A percentile compares a stretch with the other conserved stretches of the same genome.
Evolutionary conservation across 2,888 invertebrate genomes (phyloP).

Genomic region (Calameuta idolon): DNA sequence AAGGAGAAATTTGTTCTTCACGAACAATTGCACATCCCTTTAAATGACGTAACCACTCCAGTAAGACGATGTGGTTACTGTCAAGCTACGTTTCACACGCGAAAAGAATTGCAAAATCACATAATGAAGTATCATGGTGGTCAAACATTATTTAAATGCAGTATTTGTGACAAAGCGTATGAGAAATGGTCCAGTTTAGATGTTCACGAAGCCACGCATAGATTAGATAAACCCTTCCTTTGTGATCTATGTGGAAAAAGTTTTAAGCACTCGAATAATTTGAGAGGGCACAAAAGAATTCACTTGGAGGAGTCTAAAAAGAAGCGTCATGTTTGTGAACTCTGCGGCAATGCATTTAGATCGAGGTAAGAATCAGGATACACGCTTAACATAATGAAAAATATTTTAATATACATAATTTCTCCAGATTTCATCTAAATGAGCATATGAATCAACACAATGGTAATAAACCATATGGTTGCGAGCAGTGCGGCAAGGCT

Average conservation of each 20-base stretch:
- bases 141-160: constrained; percentile 48
- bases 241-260: constrained; percentile 63
- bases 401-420: constrained; percentile 3
- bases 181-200: constrained; percentile 56
- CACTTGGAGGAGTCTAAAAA: constrained; percentile 56
- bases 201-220: constrained; percentile 57
- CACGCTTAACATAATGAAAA: neutral
- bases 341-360: constrained; percentile 67
- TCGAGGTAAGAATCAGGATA: constrained; percentile 46
- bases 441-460: constrained; percentile 68
- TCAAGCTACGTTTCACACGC: constrained; percentile 31
- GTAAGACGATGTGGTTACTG: constrained; percentile 50
- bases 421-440: constrained; percentile 65
- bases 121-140: constrained; percentile 44
- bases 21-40: constrained; percentile 15
- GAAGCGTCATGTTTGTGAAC: constrained; percentile 62
- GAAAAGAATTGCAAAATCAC: constrained; percentile 50
- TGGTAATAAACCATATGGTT: constrained; percentile 58
- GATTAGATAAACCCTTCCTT: constrained; percentile 54
- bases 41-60: constrained; percentile 1
- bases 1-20: constrained; percentile 22
- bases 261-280: constrained; percentile 60
- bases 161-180: constrained; percentile 50
- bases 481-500: constrained; percentile 65
- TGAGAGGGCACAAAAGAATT: constrained; percentile 58